phyloP scores from a whole-genome alignment of 1,140 invertebrate species.

The Tetragonula clypearis region DNA sequence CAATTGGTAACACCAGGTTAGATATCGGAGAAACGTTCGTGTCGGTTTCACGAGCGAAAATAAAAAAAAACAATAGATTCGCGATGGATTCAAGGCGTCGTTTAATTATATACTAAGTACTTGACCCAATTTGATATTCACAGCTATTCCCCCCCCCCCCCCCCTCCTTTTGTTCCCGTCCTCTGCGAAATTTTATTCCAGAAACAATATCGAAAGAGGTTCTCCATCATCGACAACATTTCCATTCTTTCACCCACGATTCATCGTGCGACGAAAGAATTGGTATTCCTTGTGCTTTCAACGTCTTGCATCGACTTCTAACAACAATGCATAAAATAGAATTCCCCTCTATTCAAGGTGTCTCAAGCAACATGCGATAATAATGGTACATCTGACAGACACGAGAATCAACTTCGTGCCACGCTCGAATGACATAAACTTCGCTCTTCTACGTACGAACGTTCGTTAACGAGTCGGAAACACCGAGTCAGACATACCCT shows the following conservation, averaged over 20 bases:
- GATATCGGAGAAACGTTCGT: background rate
- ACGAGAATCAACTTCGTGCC: conserved; percentile 6
- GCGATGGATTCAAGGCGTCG: background rate
- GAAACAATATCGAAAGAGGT: background rate
- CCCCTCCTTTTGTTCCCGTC: background rate
- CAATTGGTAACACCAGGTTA: too few species aligned
- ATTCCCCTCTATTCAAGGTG: background rate
- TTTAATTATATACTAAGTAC: conserved; percentile 1
- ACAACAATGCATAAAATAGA: conserved; percentile 4
- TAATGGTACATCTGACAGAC: conserved; percentile 4
- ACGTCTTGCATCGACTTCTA: conserved; percentile 19
- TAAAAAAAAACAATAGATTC: conserved; percentile 2
- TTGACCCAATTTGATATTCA: conserved; percentile 13
- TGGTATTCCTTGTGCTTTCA: background rate
- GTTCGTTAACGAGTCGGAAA: background rate
- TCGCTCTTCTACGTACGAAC: background rate
- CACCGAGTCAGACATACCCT: too few species aligned
- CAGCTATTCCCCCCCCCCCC: background rate
- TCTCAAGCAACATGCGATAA: conserved; percentile 5
- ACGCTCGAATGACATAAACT: background rate
- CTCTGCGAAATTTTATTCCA: background rate
- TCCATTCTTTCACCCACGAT: background rate
- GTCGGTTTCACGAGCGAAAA: background rate
- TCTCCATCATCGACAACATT: background rate
- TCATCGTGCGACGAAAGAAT: background rate